Percentiles rank a stretch among this genome's conserved stretches.
phyloP scores from a whole-genome alignment of 2,888 invertebrate genomes.

The Micoletzkya japonica region DNA sequence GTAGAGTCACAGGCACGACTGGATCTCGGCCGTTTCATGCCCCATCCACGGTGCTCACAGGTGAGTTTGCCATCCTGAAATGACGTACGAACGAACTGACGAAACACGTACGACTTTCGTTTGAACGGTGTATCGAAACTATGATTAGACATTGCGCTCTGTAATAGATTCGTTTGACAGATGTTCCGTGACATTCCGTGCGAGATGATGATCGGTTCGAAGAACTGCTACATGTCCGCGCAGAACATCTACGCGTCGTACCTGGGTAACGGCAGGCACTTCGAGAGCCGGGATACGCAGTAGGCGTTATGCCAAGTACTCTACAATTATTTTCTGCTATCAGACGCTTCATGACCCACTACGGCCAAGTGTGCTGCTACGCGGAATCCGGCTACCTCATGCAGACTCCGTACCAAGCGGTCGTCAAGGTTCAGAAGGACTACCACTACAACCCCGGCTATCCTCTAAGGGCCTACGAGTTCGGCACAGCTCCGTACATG shows the following conservation, averaged over 20 bases:
- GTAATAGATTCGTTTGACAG: too few species aligned
- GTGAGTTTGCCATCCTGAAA: too few species aligned
- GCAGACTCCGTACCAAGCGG: conserved; percentile 89
- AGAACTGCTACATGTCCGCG: conserved; percentile 75
- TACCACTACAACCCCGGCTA: conserved; percentile 62
- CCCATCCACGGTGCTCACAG: conserved; percentile 66
- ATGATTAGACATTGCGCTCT: too few species aligned
- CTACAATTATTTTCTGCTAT: not conserved
- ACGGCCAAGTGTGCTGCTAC: conserved; percentile 95
- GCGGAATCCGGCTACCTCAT: conserved; percentile 87
- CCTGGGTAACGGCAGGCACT: conserved; percentile 46
- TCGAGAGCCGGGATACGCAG: conserved; percentile 39
- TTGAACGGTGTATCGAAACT: too few species aligned
- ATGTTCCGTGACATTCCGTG: conserved; percentile 69
- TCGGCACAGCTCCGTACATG: conserved; percentile 89
- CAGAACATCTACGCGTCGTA: conserved; percentile 60
- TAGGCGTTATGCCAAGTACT: conserved; percentile 22
- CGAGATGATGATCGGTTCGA: conserved; percentile 83
- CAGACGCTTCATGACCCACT: conserved; percentile 62
- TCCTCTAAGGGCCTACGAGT: conserved; percentile 72
- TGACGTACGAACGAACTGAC: too few species aligned
- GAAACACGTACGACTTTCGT: too few species aligned
- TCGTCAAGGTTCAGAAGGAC: conserved; percentile 54
- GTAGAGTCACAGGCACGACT: conserved; percentile 84
- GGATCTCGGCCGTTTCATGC: conserved; percentile 89